These are phyloP conservation scores for Hydra vulgaris DNA, from an alignment of 30 jellyfish, hydroid and myxozoan species.

Conservation along the genomic window DNA sequence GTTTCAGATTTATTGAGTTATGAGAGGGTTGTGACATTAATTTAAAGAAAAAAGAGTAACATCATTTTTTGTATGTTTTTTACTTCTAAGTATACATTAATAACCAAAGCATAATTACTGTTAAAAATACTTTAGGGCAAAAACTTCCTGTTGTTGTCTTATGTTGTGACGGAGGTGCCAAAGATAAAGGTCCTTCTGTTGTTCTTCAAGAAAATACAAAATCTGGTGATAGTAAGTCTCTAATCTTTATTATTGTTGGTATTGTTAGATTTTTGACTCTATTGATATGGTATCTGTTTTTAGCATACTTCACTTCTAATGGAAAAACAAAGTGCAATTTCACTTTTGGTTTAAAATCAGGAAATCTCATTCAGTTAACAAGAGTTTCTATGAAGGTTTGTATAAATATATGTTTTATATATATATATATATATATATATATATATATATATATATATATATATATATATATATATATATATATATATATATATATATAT, in stretches of 20 bases:
- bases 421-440: neutral
- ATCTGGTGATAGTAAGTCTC: neutral
- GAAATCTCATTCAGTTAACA: constrained; percentile 42
- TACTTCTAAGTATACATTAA: too few species aligned
- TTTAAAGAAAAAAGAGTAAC: too few species aligned
- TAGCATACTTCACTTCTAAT: constrained; percentile 38
- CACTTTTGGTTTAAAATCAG: constrained; percentile 54
- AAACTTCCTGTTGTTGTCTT: constrained; percentile 31
- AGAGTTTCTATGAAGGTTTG: constrained; percentile 72
- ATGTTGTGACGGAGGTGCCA: constrained; percentile 78
- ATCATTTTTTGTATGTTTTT: too few species aligned
- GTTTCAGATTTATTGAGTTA: too few species aligned
- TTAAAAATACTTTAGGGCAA: constrained; percentile 24
- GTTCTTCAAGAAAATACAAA: neutral
- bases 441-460: too few species aligned
- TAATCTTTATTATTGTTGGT: neutral
- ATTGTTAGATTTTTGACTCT: too few species aligned
- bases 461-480: too few species aligned
- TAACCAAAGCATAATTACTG: too few species aligned
- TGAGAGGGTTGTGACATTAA: too few species aligned
- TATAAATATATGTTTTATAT: too few species aligned
- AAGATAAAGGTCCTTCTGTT: constrained; percentile 20
- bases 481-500: too few species aligned
- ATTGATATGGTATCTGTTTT: neutral
- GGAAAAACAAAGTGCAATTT: constrained; percentile 67